Evolutionary conservation across 2,797 vertebrate genomes (phyloP).

Genomic region (Cryptoblepharus egeriae): DNA sequence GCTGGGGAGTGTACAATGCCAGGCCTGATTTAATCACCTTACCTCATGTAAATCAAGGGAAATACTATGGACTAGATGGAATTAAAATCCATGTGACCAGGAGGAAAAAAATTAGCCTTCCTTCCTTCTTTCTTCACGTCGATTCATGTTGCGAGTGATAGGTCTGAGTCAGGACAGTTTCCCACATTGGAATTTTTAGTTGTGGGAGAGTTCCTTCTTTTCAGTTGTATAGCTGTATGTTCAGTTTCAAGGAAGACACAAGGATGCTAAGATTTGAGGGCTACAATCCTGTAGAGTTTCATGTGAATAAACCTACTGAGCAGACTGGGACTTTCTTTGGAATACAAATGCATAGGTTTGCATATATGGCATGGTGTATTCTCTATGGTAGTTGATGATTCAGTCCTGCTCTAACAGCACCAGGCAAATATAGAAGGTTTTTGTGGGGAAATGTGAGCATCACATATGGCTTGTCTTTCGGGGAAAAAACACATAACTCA

Average conservation of each 20-base stretch:
- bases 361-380: neutral
- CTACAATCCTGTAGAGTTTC: neutral
- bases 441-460: neutral
- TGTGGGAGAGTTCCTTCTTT: too few relatives aligned
- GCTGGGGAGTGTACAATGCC: neutral
- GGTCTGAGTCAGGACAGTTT: neutral
- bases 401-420: neutral
- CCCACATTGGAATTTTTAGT: neutral
- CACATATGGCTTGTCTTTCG: neutral
- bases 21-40: too few relatives aligned
- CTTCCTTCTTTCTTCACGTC: conserved; percentile 4
- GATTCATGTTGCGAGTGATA: neutral
- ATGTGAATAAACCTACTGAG: neutral
- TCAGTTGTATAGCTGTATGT: too few relatives aligned
- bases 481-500: neutral
- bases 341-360: neutral
- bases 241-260: too few relatives aligned
- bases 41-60: neutral
- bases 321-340: neutral
- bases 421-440: too few relatives aligned
- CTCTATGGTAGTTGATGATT: neutral
- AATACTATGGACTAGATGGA: fast-evolving
- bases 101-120: conserved; percentile 53
- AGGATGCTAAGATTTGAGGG: too few relatives aligned
- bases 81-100: conserved; percentile 23